phyloP scores from a whole-genome alignment of 2,888 invertebrate genomes.

The Mesoligia furuncula region DNA sequence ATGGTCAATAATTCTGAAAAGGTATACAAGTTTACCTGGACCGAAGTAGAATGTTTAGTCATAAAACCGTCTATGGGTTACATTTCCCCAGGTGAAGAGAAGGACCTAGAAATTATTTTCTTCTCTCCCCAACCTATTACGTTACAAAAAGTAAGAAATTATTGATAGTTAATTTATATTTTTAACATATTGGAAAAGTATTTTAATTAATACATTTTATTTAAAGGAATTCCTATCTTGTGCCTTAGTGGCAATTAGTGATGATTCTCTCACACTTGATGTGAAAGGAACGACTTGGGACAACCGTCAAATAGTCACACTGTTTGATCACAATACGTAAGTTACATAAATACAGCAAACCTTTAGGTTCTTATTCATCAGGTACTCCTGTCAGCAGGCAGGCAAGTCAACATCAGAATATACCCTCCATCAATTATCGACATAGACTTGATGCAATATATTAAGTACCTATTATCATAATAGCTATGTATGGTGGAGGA shows the following conservation, averaged over 20 bases:
- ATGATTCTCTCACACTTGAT: slow-evolving; percentile 79
- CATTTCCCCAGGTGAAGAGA: slow-evolving; percentile 87
- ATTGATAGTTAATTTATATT: neutral
- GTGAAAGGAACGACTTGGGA: slow-evolving; percentile 85
- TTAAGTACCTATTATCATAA: neutral
- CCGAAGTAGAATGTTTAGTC: slow-evolving; percentile 75
- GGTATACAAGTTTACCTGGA: slow-evolving; percentile 85
- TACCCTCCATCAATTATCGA: neutral
- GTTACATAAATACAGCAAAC: slow-evolving; percentile 14
- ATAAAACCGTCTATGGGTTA: slow-evolving; percentile 85
- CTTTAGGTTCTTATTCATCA: neutral
- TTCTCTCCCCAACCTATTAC: slow-evolving; percentile 77
- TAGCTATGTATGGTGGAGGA: neutral
- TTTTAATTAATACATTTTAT: neutral
- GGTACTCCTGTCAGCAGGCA: neutral
- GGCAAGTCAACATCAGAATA: neutral
- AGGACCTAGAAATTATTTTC: slow-evolving; percentile 85
- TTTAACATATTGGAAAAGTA: neutral
- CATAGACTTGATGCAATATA: neutral
- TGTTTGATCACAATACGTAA: slow-evolving; percentile 81
- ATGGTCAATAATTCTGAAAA: slow-evolving; percentile 88
- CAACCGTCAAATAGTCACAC: slow-evolving; percentile 83
- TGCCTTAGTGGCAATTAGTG: slow-evolving; percentile 77
- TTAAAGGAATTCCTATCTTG: slow-evolving; percentile 80
- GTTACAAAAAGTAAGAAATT: slow-evolving; percentile 75